phyloP scores from a whole-genome alignment of 2,888 invertebrate genomes.

The Eurytoma californica region DNA sequence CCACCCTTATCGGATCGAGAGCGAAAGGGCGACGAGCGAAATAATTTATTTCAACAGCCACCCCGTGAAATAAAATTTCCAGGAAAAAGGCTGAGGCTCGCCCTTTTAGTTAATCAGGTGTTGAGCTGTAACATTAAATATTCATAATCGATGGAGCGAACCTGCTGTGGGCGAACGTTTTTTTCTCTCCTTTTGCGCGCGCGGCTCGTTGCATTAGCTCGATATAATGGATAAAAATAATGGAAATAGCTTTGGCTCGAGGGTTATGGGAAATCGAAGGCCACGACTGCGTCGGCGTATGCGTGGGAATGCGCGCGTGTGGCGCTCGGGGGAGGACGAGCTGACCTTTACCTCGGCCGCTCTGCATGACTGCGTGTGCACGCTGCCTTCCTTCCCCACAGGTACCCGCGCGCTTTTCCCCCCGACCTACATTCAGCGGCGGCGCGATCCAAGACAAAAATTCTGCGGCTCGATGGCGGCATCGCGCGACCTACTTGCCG shows the following conservation, averaged over 20 bases:
- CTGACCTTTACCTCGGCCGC: constrained; percentile 68
- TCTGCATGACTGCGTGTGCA: constrained; percentile 53
- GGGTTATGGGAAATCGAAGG: constrained; percentile 25
- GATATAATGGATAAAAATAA: constrained; percentile 9
- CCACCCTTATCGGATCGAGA: too few relatives aligned
- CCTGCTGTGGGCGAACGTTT: neutral
- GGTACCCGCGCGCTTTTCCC: neutral
- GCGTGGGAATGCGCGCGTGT: neutral
- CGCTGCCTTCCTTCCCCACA: too few relatives aligned
- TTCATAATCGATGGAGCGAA: neutral
- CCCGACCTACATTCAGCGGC: too few relatives aligned
- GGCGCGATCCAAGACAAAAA: too few relatives aligned
- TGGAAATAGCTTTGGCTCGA: constrained; percentile 6
- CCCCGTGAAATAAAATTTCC: too few relatives aligned
- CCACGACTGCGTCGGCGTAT: neutral
- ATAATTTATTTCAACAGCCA: too few relatives aligned
- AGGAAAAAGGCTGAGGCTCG: neutral
- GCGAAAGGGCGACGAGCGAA: too few relatives aligned
- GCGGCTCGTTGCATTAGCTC: neutral
- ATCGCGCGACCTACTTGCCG: constrained; percentile 14
- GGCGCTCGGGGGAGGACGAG: neutral
- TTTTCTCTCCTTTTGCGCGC: neutral
- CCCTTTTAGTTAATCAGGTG: too few relatives aligned
- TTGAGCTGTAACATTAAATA: neutral
- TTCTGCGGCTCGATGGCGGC: too few relatives aligned